Evolutionary conservation across 2,888 invertebrate genomes (phyloP).

Genomic region (Lamellibrachia columna): DNA sequence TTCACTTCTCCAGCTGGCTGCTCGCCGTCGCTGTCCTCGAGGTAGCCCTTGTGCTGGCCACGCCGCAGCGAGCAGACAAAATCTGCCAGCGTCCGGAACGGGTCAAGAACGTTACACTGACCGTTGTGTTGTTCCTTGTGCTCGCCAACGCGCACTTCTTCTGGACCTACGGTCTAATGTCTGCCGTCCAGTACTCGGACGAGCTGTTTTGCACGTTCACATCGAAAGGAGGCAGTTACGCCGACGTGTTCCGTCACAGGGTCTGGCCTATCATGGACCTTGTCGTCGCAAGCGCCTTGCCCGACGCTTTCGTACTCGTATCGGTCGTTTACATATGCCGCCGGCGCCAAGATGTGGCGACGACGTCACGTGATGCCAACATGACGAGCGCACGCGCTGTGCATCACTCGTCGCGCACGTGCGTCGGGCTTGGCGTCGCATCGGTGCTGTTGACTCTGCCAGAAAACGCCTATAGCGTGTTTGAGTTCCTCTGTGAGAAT

Average conservation of each 20-base stretch:
- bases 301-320: slow-evolving; percentile 42
- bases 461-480: slow-evolving; percentile 20
- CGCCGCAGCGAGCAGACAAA: slow-evolving; percentile 38
- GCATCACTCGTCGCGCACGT: slow-evolving; percentile 26
- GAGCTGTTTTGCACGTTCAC: slow-evolving; percentile 38
- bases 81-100: slow-evolving; percentile 45
- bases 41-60: slow-evolving; percentile 49
- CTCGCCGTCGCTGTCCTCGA: slow-evolving; percentile 48
- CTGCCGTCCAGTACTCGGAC: slow-evolving; percentile 38
- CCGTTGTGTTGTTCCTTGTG: slow-evolving; percentile 53
- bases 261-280: slow-evolving; percentile 54
- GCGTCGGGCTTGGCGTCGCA: slow-evolving; percentile 4
- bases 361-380: neutral
- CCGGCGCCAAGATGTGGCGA: neutral
- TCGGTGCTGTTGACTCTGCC: slow-evolving; percentile 21
- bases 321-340: neutral
- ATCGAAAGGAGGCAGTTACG: slow-evolving; percentile 7
- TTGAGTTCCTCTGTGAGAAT: slow-evolving; percentile 22
- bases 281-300: slow-evolving; percentile 46
- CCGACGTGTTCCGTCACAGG: slow-evolving; percentile 44
- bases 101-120: slow-evolving; percentile 52
- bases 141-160: slow-evolving; percentile 59
- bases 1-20: slow-evolving; percentile 55
- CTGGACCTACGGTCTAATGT: slow-evolving; percentile 56
- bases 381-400: slow-evolving; percentile 25